phyloP scores from a whole-genome alignment of 2,113 vertebrate species.

The Elachura formosa region DNA sequence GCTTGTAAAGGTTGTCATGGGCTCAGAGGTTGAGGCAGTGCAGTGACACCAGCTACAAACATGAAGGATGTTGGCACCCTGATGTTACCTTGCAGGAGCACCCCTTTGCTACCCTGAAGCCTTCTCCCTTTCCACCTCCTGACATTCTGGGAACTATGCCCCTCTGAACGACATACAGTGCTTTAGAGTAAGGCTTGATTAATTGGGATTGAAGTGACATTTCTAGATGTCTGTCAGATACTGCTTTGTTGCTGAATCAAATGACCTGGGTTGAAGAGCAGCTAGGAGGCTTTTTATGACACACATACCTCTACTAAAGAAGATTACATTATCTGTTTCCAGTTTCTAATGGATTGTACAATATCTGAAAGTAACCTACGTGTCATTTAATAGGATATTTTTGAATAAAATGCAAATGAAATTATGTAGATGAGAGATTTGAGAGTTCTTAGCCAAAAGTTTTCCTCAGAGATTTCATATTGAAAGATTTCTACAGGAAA shows the following conservation, averaged over 20 bases:
- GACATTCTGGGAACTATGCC: neutral
- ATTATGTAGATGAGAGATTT: neutral
- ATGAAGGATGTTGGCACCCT: neutral
- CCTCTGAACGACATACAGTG: neutral
- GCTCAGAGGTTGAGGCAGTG: neutral
- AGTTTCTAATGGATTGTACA: neutral
- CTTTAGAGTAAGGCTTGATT: neutral
- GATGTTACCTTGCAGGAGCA: neutral
- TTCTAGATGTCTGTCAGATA: neutral
- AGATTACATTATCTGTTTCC: neutral
- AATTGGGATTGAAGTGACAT: neutral
- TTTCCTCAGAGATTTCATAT: neutral
- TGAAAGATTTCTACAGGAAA: neutral
- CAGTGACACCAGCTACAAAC: rapidly evolving
- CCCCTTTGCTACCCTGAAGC: neutral
- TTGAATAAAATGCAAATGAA: constrained; percentile 2
- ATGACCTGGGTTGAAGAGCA: neutral
- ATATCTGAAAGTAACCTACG: neutral
- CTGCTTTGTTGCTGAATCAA: neutral
- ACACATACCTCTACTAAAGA: neutral
- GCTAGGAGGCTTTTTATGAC: neutral
- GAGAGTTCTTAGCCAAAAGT: neutral
- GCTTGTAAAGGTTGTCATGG: neutral
- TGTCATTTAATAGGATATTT: neutral
- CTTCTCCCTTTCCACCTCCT: neutral